Base-by-base conservation (phyloP, 2,888 invertebrate genomes). In the Erebia aethiops region DNA sequence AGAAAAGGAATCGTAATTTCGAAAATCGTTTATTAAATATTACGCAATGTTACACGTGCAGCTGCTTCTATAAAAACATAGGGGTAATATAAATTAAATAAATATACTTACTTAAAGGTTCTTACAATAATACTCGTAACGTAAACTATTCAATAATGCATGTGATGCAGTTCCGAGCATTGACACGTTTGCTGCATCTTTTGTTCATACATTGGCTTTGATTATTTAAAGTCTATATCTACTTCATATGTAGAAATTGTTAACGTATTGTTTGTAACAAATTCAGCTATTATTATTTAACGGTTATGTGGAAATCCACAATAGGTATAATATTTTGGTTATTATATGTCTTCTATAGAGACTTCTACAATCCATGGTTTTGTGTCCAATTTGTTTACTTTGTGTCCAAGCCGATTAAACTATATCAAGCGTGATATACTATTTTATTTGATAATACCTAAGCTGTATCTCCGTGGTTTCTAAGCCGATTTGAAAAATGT, bases 141-240 rank as follows among this genome's bases (percentile, higher is more conserved):
- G 82, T 84, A 85, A 86, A 86, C 87, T 87, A 82, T 84, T 86
- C 76, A 86, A 87, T 87, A 83, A 87, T 88, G 83, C 83, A 87
- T 87, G 81, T 81, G 76, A 76, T 77, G 78, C 76, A 75, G 69
- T 74, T 67, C 78, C 74, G 71, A 58, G 67, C 71, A 67, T 69
- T 56, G 61, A 71, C 69, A 71, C 43, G 69, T 67, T 58, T 16
- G 52, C 61, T 66, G 46, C 18, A 49, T 21, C 76, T 64, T 72
- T 76, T 76, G 76, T 76, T 66, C 64, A n/a, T 51, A 71, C 52
- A 21, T 70, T 61, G 7, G 35, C 35, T 35, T 35, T 35, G 35
- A 35, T 35, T 26, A 3, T 35, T 35, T 35, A 35, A 3, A 35
- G 35, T 35, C 60, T 73, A 65, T 49, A 69, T 46, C n/a, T 49